Evolutionary conservation across 1,140 invertebrate genomes (phyloP).

Genomic region (Samia ricini): DNA sequence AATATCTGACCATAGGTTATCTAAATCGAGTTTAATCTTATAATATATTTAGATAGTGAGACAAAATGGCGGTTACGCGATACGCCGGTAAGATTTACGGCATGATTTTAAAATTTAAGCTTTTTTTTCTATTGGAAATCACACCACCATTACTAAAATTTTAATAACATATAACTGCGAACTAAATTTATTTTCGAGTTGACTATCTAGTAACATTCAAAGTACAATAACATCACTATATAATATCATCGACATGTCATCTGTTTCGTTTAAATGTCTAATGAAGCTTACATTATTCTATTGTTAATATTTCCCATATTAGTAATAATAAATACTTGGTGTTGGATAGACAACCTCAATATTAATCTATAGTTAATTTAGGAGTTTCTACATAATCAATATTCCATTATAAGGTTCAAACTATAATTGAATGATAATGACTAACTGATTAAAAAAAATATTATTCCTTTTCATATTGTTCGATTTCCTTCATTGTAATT

Average conservation of each 20-base stretch:
- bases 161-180: constrained; percentile 12
- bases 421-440: no score
- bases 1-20: constrained; percentile 19
- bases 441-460: no score
- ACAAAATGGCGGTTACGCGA: constrained; percentile 28
- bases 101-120: constrained; percentile 37
- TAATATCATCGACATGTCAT: constrained; percentile 67
- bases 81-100: constrained; percentile 64
- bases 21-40: neutral
- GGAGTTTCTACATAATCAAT: no score
- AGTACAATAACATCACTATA: constrained; percentile 33
- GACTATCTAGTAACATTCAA: neutral
- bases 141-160: constrained; percentile 37
- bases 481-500: no score
- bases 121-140: constrained; percentile 16
- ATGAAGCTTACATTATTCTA: neutral
- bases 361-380: neutral
- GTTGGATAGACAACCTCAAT: neutral
- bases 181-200: neutral
- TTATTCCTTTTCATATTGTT: no score
- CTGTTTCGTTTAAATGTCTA: constrained; percentile 30
- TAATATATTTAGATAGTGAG: constrained; percentile 26
- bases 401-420: no score
- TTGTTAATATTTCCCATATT: neutral
- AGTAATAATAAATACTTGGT: neutral